Percentiles rank a stretch among this genome's conserved stretches.
These are phyloP conservation scores for Rhabdomys pumilio DNA, from an alignment of 2,797 vertebrate genomes.

Conservation along the genomic window DNA sequence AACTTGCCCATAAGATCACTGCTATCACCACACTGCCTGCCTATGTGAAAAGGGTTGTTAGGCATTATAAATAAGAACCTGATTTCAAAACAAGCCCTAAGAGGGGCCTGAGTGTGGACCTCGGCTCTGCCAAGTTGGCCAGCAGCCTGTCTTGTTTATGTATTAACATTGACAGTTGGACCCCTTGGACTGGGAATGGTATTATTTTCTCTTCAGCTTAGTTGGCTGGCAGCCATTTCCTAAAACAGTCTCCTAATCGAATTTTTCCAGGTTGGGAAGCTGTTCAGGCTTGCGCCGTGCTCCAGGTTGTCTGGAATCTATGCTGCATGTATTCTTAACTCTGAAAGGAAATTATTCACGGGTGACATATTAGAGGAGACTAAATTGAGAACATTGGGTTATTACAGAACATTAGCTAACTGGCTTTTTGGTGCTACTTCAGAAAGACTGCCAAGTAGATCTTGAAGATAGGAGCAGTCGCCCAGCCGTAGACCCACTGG, in stretches of 20 bases:
- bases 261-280: conserved; percentile 72
- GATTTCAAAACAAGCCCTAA: conserved; percentile 22
- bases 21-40: background rate
- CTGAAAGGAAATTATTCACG: conserved; percentile 77
- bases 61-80: conserved; percentile 50
- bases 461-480: conserved; percentile 55
- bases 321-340: conserved; percentile 67
- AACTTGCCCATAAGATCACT: background rate
- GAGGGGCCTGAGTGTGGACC: background rate
- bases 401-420: conserved; percentile 73
- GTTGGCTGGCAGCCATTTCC: conserved; percentile 64
- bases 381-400: conserved; percentile 69
- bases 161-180: conserved; percentile 37
- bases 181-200: background rate
- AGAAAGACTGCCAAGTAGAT: conserved; percentile 55
- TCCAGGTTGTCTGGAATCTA: conserved; percentile 64
- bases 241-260: conserved; percentile 59
- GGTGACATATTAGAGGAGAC: conserved; percentile 61
- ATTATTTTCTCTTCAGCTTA: conserved; percentile 56
- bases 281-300: conserved; percentile 41
- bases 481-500: background rate
- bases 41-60: background rate
- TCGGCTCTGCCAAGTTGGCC: background rate
- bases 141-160: conserved; percentile 33
- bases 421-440: conserved; percentile 37